Evolutionary conservation across 2,797 vertebrate species (phyloP).

Genomic region (Ficedula albicollis): DNA sequence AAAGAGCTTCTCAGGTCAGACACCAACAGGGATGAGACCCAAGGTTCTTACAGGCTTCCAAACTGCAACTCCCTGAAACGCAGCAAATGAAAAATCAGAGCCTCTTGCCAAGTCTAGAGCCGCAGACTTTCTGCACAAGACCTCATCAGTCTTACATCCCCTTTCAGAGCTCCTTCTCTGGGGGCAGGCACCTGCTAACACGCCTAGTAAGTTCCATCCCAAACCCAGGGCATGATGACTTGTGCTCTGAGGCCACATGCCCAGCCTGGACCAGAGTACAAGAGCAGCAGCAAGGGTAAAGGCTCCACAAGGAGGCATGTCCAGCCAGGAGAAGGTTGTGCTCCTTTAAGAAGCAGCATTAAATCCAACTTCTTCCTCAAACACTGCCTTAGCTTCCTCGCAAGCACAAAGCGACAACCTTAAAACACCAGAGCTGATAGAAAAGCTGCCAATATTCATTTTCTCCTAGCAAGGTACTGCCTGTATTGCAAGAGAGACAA

Average conservation of each 20-base stretch:
- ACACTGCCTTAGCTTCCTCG: background rate
- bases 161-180: background rate
- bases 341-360: background rate
- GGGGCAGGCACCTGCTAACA: background rate
- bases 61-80: background rate
- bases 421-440: background rate
- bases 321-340: background rate
- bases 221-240: background rate
- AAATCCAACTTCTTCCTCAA: background rate
- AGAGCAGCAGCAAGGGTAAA: background rate
- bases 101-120: background rate
- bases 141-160: background rate
- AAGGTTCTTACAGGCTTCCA: background rate
- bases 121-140: background rate
- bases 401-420: background rate
- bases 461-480: background rate
- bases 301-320: background rate
- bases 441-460: background rate
- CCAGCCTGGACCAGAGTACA: background rate
- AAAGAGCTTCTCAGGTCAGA: background rate
- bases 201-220: background rate
- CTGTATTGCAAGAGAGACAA: background rate
- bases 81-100: background rate
- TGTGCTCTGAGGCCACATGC: background rate
- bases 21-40: background rate